Evolutionary conservation across 2,797 vertebrate species (phyloP), one percentile per base, ranked within the genome.

Genomic region (Sebastolobus altivelis): DNA sequence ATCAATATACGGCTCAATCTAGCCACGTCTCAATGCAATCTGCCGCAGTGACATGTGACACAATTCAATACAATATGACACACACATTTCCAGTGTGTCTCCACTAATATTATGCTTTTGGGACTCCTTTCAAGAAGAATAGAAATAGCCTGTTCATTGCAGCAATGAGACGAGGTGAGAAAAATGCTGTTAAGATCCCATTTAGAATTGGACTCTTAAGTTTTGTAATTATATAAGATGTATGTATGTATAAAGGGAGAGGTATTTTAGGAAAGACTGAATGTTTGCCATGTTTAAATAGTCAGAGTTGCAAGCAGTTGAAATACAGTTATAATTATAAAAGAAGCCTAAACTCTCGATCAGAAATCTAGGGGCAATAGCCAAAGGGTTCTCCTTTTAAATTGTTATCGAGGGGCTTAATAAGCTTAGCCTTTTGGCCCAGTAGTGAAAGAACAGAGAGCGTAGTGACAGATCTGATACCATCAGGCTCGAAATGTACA

Each of bases 321-420:
- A 71, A 83, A 82, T 72, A 67, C 38, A 65, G 69, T 56, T 55
- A 60, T 56, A 81, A 82, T 82, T 80, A 75, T 16, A 66, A 58
- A 38, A 61, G 63, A 79, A 40, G 14, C 54, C 38, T 66, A 59
- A 89, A 76, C 68, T 83, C 68, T 65, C 72, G 65, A 31, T 71
- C 61, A 78, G 75, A 81, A 75, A 85, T 82, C 65, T 29, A 20
- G 58, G 66, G 25, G 59, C 60, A 85, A 61, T 84, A 82, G 77
- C 79, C 73, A 77, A 72, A 79, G 75, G 74, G 77, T 60, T 80
- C 59, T 72, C 20, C 66, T 76, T 77, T 78, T 91, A 83, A 87
- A 87, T 43, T 82, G 80, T 85, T 84, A 88, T 90, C 83, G 59
- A 49, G 74, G 38, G 29, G 55, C 75, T 87, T 89, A 83, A 88